phyloP scores from a whole-genome alignment of 2,888 invertebrate species.

The Gasteruption jaculator region DNA sequence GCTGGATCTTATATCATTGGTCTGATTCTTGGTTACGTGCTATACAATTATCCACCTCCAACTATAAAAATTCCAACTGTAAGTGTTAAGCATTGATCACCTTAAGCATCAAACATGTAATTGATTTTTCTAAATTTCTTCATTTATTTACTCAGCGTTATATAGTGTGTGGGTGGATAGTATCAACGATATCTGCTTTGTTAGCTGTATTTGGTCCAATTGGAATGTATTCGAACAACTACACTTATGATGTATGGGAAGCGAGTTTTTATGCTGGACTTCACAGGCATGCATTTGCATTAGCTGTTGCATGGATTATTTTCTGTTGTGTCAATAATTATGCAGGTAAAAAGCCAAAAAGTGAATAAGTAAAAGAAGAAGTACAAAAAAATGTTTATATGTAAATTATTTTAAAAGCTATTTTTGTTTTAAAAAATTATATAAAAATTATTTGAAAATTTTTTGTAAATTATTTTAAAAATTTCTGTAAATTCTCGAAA shows the following conservation, averaged over 20 bases:
- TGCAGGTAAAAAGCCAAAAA: conserved; percentile 53
- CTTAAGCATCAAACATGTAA: background rate
- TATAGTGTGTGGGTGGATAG: conserved; percentile 33
- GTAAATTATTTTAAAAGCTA: background rate
- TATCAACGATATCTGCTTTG: conserved; percentile 24
- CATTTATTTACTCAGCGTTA: conserved; percentile 29
- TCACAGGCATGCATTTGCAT: conserved; percentile 39
- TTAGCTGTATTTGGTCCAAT: conserved; percentile 34
- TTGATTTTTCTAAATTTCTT: conserved; percentile 1
- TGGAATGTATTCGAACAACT: conserved; percentile 34
- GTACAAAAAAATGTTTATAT: background rate
- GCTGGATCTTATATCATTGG: conserved; percentile 47
- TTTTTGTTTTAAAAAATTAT: background rate
- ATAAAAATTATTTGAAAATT: background rate
- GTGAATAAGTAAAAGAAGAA: background rate
- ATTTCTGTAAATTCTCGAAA: background rate
- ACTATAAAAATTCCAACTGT: conserved; percentile 25
- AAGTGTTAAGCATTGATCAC: too few relatives aligned
- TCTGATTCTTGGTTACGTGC: conserved; percentile 40
- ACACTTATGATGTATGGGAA: conserved; percentile 33
- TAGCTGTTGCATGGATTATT: conserved; percentile 43
- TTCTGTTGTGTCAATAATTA: conserved; percentile 64
- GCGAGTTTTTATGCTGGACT: conserved; percentile 44
- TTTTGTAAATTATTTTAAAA: background rate
- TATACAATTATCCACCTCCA: conserved; percentile 27